phyloP scores from a whole-genome alignment of 2,888 invertebrate genomes.

The Busseola fusca region DNA sequence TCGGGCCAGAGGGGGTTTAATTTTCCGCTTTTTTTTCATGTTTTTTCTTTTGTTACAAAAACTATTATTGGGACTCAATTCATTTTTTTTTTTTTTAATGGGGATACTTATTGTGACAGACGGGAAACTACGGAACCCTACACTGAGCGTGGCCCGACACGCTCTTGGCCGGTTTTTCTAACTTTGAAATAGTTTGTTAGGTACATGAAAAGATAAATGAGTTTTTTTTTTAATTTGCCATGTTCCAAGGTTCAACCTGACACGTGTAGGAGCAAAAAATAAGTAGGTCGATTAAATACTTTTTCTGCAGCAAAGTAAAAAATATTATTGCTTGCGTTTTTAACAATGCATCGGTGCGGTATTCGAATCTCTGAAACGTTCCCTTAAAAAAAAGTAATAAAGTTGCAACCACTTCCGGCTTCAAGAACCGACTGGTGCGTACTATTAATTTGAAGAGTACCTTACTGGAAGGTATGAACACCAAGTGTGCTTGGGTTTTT shows the following conservation, averaged over 20 bases:
- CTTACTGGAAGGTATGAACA: neutral
- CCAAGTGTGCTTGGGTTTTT: neutral
- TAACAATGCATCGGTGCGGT: constrained; percentile 13
- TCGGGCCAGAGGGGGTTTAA: too few relatives aligned
- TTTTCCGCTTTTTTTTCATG: too few relatives aligned
- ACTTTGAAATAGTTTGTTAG: constrained; percentile 10
- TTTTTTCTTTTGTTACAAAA: too few relatives aligned
- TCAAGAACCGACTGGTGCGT: neutral
- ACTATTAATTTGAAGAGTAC: neutral
- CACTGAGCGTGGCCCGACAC: too few relatives aligned
- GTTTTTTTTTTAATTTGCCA: constrained; percentile 13
- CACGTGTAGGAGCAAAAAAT: constrained; percentile 29
- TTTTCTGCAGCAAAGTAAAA: constrained; percentile 31
- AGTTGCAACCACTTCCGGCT: constrained; percentile 22
- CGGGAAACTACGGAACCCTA: too few relatives aligned
- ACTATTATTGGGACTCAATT: too few relatives aligned
- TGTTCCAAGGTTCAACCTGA: constrained; percentile 14
- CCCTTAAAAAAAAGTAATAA: constrained; percentile 6
- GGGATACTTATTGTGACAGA: too few relatives aligned
- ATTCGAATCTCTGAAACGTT: constrained; percentile 5
- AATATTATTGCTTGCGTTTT: constrained; percentile 34
- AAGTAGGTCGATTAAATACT: constrained; percentile 37
- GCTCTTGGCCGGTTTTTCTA: constrained; percentile 16
- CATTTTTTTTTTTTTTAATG: too few relatives aligned
- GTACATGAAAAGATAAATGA: constrained; percentile 26